A percentile compares a stretch with the other conserved stretches of the same genome.
Evolutionary conservation across 2,888 invertebrate genomes (phyloP).

Genomic region (Altica lythri): DNA sequence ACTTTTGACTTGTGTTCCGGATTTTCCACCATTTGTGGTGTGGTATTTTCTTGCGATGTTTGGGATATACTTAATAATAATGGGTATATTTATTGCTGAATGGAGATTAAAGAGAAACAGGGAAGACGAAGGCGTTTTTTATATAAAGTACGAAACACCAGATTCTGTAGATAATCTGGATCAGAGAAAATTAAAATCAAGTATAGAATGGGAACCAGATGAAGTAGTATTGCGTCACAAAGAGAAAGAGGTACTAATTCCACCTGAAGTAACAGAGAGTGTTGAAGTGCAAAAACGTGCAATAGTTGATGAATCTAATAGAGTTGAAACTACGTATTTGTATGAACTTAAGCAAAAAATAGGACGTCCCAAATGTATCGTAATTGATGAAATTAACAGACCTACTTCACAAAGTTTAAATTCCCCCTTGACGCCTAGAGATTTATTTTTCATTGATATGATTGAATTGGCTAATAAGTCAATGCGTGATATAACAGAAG

Average conservation of each 20-base stretch:
- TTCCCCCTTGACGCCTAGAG: constrained; percentile 52
- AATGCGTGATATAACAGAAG: constrained; percentile 21
- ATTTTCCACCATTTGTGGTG: constrained; percentile 35
- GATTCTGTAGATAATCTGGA: neutral
- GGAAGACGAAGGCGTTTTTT: constrained; percentile 4
- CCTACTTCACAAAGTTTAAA: constrained; percentile 25
- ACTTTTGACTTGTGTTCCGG: neutral
- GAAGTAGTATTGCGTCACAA: neutral
- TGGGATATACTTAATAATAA: constrained; percentile 41
- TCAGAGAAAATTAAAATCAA: neutral
- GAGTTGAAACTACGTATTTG: neutral
- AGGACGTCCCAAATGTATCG: constrained; percentile 3
- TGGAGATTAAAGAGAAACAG: constrained; percentile 35
- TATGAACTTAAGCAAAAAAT: constrained; percentile 8
- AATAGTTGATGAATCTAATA: neutral
- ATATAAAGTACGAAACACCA: constrained; percentile 5
- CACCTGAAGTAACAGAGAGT: neutral
- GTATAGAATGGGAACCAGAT: neutral
- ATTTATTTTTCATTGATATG: constrained; percentile 56
- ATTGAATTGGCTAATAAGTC: constrained; percentile 49
- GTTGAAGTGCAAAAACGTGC: neutral
- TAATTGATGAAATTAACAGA: constrained; percentile 13
- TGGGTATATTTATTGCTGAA: constrained; percentile 46
- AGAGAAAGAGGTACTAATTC: neutral
- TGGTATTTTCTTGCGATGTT: constrained; percentile 41